These are phyloP conservation scores for Cheilosia scutellata DNA, from an alignment of 2,888 invertebrate species.

Conservation along the genomic window DNA sequence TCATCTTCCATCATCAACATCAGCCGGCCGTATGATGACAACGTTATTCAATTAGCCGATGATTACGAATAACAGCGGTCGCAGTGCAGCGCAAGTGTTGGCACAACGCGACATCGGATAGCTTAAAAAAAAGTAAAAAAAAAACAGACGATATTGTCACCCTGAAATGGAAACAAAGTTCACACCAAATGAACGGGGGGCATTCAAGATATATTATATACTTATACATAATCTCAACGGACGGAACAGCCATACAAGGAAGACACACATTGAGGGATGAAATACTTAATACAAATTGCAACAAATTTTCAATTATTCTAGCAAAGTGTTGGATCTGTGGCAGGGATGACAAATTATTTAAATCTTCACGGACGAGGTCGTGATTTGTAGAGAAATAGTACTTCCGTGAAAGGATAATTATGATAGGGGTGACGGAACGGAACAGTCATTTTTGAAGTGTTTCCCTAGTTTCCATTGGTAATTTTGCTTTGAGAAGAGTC, in stretches of 20 bases:
- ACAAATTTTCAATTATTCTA: slow-evolving; percentile 32
- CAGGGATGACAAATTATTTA: not conserved
- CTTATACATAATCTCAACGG: slow-evolving; percentile 8
- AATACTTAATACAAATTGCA: slow-evolving; percentile 32
- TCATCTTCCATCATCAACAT: slow-evolving; percentile 38
- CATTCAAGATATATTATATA: slow-evolving; percentile 1
- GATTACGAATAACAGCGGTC: slow-evolving; percentile 15
- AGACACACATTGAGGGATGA: slow-evolving; percentile 24
- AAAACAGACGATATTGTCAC: slow-evolving; percentile 21
- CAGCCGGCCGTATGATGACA: slow-evolving; percentile 26
- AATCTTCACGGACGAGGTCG: not conserved
- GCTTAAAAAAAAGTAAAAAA: not conserved
- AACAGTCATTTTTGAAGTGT: too few species aligned
- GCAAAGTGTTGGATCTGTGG: slow-evolving; percentile 8
- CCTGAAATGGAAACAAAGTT: slow-evolving; percentile 27
- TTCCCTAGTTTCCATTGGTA: too few species aligned
- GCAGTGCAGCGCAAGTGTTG: slow-evolving; percentile 9
- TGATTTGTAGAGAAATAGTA: not conserved
- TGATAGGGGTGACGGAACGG: too few species aligned
- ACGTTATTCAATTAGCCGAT: slow-evolving; percentile 54
- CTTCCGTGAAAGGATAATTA: not conserved
- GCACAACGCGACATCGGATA: slow-evolving; percentile 35
- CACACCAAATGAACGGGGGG: slow-evolving; percentile 23
- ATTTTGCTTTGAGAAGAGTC: too few species aligned
- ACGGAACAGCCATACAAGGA: slow-evolving; percentile 41